Percentiles rank a stretch among this genome's conserved stretches.
phyloP scores from a whole-genome alignment of 2,888 invertebrate species.

The Aleiodes leptofemur region DNA sequence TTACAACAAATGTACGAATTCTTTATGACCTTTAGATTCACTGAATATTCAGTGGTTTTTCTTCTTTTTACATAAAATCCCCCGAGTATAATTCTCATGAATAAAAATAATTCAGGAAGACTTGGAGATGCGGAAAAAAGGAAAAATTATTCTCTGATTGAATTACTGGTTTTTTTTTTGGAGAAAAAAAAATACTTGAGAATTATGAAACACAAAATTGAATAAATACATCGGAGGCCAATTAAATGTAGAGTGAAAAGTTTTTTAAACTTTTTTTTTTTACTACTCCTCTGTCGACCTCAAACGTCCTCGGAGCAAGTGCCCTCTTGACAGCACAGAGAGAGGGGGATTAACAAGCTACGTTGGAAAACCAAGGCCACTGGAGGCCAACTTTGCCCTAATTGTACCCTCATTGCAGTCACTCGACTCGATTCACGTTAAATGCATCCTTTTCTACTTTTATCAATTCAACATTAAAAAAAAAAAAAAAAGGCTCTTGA shows the following conservation, averaged over 20 bases:
- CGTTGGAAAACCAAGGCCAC: constrained; percentile 34
- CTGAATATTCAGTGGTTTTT: too few species aligned
- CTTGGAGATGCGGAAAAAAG: too few species aligned
- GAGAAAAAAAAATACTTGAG: background rate
- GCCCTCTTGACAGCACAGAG: constrained; percentile 10
- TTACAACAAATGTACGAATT: too few species aligned
- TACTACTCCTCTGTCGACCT: background rate
- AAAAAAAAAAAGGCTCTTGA: constrained; percentile 17
- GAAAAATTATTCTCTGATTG: background rate
- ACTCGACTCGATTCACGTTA: constrained; percentile 27
- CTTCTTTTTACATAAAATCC: too few species aligned
- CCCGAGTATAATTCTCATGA: too few species aligned
- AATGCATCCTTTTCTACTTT: constrained; percentile 17
- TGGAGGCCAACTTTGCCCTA: constrained; percentile 36
- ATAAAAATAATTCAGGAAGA: too few species aligned
- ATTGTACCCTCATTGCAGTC: constrained; percentile 34
- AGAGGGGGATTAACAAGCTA: constrained; percentile 35
- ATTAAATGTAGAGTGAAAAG: background rate
- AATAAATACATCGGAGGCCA: too few species aligned
- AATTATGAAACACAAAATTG: background rate
- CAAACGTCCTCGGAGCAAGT: background rate
- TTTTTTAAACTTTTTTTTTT: background rate
- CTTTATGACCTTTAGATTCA: too few species aligned
- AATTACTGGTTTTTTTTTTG: background rate
- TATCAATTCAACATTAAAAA: background rate